Evolutionary conservation across 2,888 invertebrate genomes (phyloP).

Genomic region (Synanthedon myopaeformis): DNA sequence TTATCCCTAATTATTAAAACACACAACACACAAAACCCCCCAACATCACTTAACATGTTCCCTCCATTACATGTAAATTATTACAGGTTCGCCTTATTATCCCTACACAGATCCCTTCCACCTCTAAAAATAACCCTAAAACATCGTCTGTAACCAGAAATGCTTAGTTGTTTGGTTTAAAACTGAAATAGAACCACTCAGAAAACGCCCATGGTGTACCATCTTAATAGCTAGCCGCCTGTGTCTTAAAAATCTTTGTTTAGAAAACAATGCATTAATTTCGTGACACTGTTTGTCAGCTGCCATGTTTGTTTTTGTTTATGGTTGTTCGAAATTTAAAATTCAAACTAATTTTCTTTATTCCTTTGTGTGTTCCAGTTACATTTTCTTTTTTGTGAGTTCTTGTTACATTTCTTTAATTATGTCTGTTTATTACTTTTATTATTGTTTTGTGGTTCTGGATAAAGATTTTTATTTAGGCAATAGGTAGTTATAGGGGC

Average conservation of each 20-base stretch:
- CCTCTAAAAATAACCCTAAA: conserved; percentile 31
- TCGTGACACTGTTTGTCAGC: conserved; percentile 29
- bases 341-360: background rate
- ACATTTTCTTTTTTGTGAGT: background rate
- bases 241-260: conserved; percentile 32
- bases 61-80: conserved; percentile 10
- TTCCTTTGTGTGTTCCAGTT: background rate
- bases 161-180: conserved; percentile 47
- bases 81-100: conserved; percentile 21
- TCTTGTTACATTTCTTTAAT: no score
- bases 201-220: conserved; percentile 15
- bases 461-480: no score
- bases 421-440: no score
- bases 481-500: no score
- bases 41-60: no score
- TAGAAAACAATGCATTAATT: conserved; percentile 56
- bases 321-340: background rate
- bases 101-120: conserved; percentile 27
- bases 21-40: no score
- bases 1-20: no score
- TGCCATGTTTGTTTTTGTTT: conserved; percentile 3
- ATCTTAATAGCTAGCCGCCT: conserved; percentile 13
- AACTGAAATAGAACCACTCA: conserved; percentile 54
- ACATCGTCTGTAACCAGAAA: conserved; percentile 40
- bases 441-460: no score